Conservation (phyloP, 2,888 invertebrate species). For the Synanthedon vespiformis region DNA sequence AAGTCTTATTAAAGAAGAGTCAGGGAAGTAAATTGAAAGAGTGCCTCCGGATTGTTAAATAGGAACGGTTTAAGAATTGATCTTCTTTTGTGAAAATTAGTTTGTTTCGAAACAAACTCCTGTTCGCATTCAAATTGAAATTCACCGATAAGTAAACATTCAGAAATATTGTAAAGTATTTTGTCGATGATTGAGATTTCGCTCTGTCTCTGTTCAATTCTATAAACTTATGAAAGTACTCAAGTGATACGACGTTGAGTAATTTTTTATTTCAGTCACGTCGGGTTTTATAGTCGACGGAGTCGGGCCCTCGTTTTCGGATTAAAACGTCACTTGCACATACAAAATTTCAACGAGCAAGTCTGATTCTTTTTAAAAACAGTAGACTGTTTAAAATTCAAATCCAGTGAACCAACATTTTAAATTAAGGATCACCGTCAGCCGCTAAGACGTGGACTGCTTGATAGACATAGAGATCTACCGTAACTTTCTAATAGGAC, state of each 20-base stretch:
- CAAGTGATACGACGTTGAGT: background rate
- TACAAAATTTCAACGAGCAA: conserved; percentile 13
- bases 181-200: background rate
- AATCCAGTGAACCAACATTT: no score
- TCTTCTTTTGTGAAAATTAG: conserved; percentile 8
- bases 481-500: no score
- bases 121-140: background rate
- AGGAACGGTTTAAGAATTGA: conserved; percentile 14
- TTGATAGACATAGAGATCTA: no score
- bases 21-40: conserved; percentile 24
- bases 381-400: no score
- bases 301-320: conserved; percentile 29
- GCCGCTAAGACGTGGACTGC: no score
- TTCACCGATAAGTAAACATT: background rate
- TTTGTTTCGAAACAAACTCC: conserved; percentile 2
- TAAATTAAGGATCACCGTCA: no score
- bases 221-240: conserved; percentile 6
- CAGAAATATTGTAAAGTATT: background rate
- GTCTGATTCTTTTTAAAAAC: no score
- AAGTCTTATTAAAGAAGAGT: conserved; percentile 16
- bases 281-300: conserved; percentile 41
- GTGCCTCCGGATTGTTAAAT: conserved; percentile 16
- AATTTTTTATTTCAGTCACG: conserved; percentile 50
- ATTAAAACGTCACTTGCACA: conserved; percentile 60
- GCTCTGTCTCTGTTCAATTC: conserved; percentile 9